Percentiles rank a stretch among this genome's conserved stretches.
phyloP scores from a whole-genome alignment of 2,888 invertebrate species.

The Entomobrya multifasciata region DNA sequence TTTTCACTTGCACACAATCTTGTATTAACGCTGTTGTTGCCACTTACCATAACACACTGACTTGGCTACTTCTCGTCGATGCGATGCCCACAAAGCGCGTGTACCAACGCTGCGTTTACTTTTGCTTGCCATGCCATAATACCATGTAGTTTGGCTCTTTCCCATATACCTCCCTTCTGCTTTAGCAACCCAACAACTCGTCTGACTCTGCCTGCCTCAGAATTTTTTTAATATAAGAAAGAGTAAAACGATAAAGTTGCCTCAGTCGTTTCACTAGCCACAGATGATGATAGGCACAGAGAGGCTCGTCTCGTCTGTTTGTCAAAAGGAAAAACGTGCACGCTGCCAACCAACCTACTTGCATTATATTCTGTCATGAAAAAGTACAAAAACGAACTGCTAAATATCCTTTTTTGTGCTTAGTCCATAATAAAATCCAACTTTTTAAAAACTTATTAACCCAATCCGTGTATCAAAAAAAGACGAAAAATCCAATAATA shows the following conservation, averaged over 20 bases:
- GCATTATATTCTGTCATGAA: neutral
- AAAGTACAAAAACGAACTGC: neutral
- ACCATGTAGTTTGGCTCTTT: slow-evolving; percentile 19
- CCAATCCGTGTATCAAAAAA: slow-evolving; percentile 1
- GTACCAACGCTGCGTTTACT: no score
- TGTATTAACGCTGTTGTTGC: no score
- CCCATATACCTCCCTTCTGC: slow-evolving; percentile 26
- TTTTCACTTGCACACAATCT: no score
- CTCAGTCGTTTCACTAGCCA: slow-evolving; percentile 70
- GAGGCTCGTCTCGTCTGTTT: slow-evolving; percentile 52
- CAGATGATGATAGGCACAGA: slow-evolving; percentile 71
- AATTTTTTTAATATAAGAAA: slow-evolving; percentile 64
- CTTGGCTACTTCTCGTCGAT: no score
- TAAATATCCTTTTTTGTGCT: neutral
- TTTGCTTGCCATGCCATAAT: neutral
- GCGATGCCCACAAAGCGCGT: no score
- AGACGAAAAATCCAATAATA: slow-evolving; percentile 28
- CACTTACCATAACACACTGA: no score
- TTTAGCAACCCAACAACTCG: neutral
- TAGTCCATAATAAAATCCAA: no score
- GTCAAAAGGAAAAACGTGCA: slow-evolving; percentile 59
- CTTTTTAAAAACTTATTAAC: slow-evolving; percentile 29
- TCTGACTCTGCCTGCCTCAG: slow-evolving; percentile 1
- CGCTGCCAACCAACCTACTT: neutral
- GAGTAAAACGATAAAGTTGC: slow-evolving; percentile 54